A percentile compares a stretch with the other conserved stretches of the same genome.
phyloP scores from a whole-genome alignment of 2,888 invertebrate species.

The Lymantria monacha region DNA sequence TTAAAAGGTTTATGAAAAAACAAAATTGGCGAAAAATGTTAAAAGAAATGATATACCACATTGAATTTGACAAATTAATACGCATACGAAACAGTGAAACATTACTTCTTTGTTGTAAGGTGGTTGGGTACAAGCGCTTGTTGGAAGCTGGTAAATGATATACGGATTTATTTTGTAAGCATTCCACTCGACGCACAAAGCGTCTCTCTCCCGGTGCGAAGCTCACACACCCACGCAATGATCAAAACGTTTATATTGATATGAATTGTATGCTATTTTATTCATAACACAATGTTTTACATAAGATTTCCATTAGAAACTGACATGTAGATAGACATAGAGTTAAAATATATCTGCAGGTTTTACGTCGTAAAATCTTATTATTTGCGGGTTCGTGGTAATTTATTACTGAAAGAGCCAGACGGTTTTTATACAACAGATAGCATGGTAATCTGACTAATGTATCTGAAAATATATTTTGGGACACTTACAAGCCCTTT shows the following conservation, averaged over 20 bases:
- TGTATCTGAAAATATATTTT: no score
- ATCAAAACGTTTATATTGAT: slow-evolving; percentile 3
- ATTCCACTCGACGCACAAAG: slow-evolving; percentile 6
- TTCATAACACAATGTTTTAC: slow-evolving; percentile 1
- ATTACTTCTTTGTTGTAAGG: neutral
- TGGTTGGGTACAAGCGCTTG: slow-evolving; percentile 1
- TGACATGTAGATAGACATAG: neutral
- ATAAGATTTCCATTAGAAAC: neutral
- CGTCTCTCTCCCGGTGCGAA: slow-evolving; percentile 1
- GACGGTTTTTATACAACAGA: neutral
- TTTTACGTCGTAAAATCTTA: neutral
- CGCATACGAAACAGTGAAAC: neutral
- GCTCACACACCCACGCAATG: slow-evolving; percentile 1
- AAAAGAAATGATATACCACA: slow-evolving; percentile 7
- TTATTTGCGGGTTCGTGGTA: neutral
- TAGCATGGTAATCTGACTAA: neutral
- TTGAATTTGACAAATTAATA: slow-evolving; percentile 20
- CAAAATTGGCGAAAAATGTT: neutral
- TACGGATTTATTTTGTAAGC: slow-evolving; percentile 2
- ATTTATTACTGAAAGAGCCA: neutral
- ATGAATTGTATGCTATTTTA: slow-evolving; percentile 6
- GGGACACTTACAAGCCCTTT: no score
- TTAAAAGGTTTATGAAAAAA: neutral
- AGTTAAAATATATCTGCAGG: neutral
- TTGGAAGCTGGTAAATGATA: slow-evolving; percentile 1